Base-by-base conservation (phyloP, 2,888 invertebrate genomes). In the Leucozona laternaria region DNA sequence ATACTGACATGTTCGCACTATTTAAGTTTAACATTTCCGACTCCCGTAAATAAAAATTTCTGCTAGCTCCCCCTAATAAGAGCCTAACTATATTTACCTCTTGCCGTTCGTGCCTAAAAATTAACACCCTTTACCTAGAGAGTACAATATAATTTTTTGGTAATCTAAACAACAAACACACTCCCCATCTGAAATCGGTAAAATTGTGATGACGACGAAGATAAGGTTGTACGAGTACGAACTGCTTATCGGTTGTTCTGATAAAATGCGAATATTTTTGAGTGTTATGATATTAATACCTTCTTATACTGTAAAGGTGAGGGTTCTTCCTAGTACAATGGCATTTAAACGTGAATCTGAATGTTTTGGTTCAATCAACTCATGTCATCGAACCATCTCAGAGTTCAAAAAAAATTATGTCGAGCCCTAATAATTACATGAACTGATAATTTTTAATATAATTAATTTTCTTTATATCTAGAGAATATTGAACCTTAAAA, bases 201-300 rank as follows among this genome's bases (percentile, higher is more conserved):
- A 60, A 22, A 20, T 45, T 34, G 55, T 71, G 48, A 45, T 64
- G 68, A 48, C 76, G 66, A 58, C 40, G 57, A 43, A 60, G 79
- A 84, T 72, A 77, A 64, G 72, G 80, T 68, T 40, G 45, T 20
- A 55, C 75, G 71, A 73, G 45, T 20, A 55, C 75, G 71, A 73
- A 79, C 20, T 34, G 75, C 80, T 85, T 85, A 85, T 85, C 84
- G 80, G 84, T 85, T 80, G 84, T 72, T 66, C 45, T 43, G 84
- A 80, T 85, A 80, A 76, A 76, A 66, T 66, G 66, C 66, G 72
- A 66, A 48, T 72, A 68, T 20, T 25, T 43, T 70, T 70, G 43
- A 37, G 62, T 62, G 17, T 31, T 76, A 45, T 70, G 75, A 50
- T 68, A 53, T 62, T 40, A 48, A 22, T 37, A 48, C 20, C 48